phyloP scores from a whole-genome alignment of 2,113 vertebrate genomes.

The Mastomys natalensis region DNA sequence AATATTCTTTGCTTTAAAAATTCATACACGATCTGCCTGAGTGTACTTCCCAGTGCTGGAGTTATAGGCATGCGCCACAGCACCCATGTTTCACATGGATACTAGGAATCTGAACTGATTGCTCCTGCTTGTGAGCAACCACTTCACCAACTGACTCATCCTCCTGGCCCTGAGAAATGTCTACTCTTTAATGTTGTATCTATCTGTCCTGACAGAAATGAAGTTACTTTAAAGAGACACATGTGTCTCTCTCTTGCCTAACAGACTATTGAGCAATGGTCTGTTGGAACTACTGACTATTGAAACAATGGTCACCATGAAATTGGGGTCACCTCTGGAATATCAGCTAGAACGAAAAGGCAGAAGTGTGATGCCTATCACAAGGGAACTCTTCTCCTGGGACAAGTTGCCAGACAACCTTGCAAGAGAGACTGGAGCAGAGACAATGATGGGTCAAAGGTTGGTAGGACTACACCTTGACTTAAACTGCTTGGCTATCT shows the following conservation, averaged over 20 bases:
- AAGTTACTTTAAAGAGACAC: not conserved
- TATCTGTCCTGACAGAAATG: not conserved
- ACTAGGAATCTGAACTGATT: not conserved
- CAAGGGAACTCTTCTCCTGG: not conserved
- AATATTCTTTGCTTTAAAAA: conserved; percentile 32
- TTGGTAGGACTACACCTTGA: not conserved
- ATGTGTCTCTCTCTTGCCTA: not conserved
- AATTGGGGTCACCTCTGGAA: not conserved
- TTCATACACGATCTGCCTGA: not conserved
- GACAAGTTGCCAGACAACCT: not conserved
- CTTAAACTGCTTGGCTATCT: not conserved
- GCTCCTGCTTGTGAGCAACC: not conserved
- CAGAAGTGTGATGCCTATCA: too few relatives aligned
- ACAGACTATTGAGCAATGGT: not conserved
- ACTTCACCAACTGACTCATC: not conserved
- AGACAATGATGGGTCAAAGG: not conserved
- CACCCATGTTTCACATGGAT: not conserved
- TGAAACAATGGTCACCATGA: not conserved
- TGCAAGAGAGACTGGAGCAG: not conserved
- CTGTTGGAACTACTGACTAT: not conserved
- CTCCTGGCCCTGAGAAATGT: not conserved
- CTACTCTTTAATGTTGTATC: not conserved
- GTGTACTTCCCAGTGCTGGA: not conserved
- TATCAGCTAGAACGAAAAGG: not conserved
- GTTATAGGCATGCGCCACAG: not conserved